phyloP scores from a whole-genome alignment of 2,888 invertebrate species.

The Tyria jacobaeae region DNA sequence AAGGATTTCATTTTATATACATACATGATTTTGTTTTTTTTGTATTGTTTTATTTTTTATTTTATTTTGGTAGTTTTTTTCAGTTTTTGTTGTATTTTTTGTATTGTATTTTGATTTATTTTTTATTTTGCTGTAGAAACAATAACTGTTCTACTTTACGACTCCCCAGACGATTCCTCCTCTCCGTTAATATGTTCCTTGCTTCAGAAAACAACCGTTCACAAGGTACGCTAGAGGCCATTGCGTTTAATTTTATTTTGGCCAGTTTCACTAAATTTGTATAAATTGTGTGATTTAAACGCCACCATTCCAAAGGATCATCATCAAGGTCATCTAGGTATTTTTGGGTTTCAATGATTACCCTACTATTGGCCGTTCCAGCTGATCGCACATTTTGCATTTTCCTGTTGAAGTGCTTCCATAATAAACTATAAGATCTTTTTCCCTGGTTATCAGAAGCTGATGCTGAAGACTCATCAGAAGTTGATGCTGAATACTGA shows the following conservation, averaged over 20 bases:
- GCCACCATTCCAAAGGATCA: no score
- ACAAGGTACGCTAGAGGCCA: conserved; percentile 28
- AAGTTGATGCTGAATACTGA: no score
- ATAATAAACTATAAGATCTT: conserved; percentile 9
- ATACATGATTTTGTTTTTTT: no score
- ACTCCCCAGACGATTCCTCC: conserved; percentile 20
- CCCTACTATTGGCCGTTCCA: no score
- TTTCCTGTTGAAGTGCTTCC: conserved; percentile 21
- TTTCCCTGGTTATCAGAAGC: no score
- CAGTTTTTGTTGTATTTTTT: no score
- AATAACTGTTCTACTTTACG: conserved; percentile 24
- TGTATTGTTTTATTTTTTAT: no score
- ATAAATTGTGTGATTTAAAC: no score
- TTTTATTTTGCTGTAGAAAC: conserved; percentile 16
- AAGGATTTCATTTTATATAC: no score
- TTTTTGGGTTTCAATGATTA: no score
- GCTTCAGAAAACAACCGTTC: conserved; percentile 27
- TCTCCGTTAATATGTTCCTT: conserved; percentile 23
- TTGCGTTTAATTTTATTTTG: conserved; percentile 17
- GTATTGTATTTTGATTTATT: neutral
- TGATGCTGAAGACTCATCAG: no score
- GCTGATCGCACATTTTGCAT: conserved; percentile 25
- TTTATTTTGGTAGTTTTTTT: no score
- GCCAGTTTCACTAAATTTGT: conserved; percentile 26
- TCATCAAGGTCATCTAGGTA: conserved; percentile 27